phyloP scores from a whole-genome alignment of 2,113 vertebrate species.

The Nicator chloris region DNA sequence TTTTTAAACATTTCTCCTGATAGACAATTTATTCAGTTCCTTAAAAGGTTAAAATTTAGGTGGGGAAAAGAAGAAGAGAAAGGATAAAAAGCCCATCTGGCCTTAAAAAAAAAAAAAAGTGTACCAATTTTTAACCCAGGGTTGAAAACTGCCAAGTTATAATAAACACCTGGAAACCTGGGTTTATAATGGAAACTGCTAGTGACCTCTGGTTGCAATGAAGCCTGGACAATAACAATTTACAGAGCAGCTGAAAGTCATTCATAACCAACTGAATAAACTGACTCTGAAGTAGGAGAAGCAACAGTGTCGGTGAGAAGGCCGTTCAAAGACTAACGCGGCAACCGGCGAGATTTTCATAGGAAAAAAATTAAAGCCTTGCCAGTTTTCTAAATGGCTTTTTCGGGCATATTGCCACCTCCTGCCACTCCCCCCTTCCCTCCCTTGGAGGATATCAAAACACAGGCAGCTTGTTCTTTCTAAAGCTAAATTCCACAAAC shows the following conservation, averaged over 20 bases:
- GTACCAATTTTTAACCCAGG: constrained; percentile 50
- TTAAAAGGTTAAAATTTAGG: constrained; percentile 26
- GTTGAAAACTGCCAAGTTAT: constrained; percentile 59
- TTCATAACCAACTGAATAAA: constrained; percentile 58
- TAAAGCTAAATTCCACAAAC: not conserved
- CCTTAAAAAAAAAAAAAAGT: not conserved
- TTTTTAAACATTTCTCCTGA: not conserved
- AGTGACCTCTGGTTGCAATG: constrained; percentile 40
- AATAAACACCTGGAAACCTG: constrained; percentile 63
- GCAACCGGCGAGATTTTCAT: not conserved
- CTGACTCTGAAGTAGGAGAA: constrained; percentile 12
- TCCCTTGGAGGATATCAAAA: not conserved
- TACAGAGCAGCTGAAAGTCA: constrained; percentile 60
- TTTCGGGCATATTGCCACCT: not conserved
- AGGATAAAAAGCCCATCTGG: constrained; percentile 23
- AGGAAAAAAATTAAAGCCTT: not conserved
- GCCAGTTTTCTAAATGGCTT: constrained; percentile 23
- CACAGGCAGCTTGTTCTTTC: constrained; percentile 7
- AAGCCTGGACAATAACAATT: constrained; percentile 55
- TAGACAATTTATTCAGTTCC: not conserved
- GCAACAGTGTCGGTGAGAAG: not conserved
- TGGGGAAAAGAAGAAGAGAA: not conserved
- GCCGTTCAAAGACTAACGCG: not conserved
- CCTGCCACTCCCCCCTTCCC: not conserved
- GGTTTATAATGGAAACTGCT: constrained; percentile 46